Evolutionary conservation across 2,797 vertebrate genomes (phyloP).

Genomic region (Schizopygopsis pylzovi): DNA sequence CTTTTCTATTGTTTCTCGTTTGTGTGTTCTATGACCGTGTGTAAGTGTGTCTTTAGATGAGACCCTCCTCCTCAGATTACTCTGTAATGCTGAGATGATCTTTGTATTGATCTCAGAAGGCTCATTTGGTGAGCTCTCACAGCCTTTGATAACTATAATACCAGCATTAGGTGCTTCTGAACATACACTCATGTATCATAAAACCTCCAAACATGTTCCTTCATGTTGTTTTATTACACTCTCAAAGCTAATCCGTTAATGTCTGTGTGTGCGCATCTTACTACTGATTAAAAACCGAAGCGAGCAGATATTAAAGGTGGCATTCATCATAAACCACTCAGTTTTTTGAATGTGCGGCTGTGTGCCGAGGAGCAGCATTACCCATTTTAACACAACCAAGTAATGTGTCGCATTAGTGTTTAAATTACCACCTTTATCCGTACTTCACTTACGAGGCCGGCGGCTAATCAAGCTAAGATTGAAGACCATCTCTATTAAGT

Average conservation of each 20-base stretch:
- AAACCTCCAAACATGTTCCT: conserved; percentile 43
- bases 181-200: conserved; percentile 43
- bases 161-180: conserved; percentile 44
- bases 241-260: conserved; percentile 28
- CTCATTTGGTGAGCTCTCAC: conserved; percentile 24
- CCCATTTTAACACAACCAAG: conserved; percentile 30
- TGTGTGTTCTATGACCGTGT: conserved; percentile 28
- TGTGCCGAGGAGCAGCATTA: conserved; percentile 15
- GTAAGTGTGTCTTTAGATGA: conserved; percentile 28
- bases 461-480: conserved; percentile 53
- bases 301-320: conserved; percentile 28
- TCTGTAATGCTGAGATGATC: conserved; percentile 38
- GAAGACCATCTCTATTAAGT: conserved; percentile 48
- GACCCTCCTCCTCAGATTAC: conserved; percentile 16
- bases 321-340: conserved; percentile 42
- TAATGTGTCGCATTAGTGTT: conserved; percentile 52
- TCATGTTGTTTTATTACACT: conserved; percentile 45
- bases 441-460: conserved; percentile 35
- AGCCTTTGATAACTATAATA: conserved; percentile 48
- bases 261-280: conserved; percentile 15
- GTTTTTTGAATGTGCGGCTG: conserved; percentile 8
- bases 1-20: neutral
- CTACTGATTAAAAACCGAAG: conserved; percentile 45
- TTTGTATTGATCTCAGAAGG: conserved; percentile 51
- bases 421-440: conserved; percentile 51